These are phyloP conservation scores for Lobophora halterata DNA, from an alignment of 2,888 invertebrate species.

Conservation along the genomic window DNA sequence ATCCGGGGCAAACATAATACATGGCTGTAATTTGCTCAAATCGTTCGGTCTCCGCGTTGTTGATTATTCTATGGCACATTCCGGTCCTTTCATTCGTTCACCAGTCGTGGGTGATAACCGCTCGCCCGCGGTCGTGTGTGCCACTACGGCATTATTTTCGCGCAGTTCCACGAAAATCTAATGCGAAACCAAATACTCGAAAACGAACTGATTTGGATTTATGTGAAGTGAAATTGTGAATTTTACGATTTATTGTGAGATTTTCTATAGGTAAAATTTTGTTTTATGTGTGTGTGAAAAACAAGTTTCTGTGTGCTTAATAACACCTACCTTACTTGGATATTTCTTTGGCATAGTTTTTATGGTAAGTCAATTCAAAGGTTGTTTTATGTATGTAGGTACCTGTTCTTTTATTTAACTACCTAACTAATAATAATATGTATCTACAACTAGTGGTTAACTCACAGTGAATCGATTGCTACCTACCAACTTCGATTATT, in stretches of 20 bases:
- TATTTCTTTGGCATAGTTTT: conserved; percentile 59
- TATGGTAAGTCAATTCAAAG: conserved; percentile 62
- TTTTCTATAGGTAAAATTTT: conserved; percentile 39
- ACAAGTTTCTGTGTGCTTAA: conserved; percentile 55
- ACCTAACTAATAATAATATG: conserved; percentile 4
- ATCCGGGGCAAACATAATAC: conserved; percentile 19
- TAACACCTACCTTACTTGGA: conserved; percentile 50
- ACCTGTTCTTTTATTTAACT: background rate
- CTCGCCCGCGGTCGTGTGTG: conserved; percentile 40
- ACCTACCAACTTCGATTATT: too few relatives aligned
- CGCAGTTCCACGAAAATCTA: conserved; percentile 43
- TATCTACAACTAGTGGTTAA: background rate
- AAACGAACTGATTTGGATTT: conserved; percentile 36
- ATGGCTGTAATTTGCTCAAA: conserved; percentile 37
- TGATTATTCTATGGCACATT: conserved; percentile 30
- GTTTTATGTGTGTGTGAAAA: conserved; percentile 57
- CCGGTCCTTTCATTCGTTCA: conserved; percentile 48
- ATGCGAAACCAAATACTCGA: conserved; percentile 37
- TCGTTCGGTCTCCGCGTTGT: conserved; percentile 30
- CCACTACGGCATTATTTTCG: conserved; percentile 39
- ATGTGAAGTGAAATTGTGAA: conserved; percentile 28
- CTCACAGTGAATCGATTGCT: conserved; percentile 1
- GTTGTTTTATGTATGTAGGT: conserved; percentile 29
- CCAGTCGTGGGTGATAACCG: conserved; percentile 70
- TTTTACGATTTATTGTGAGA: conserved; percentile 41